Evolutionary conservation across 2,113 vertebrate genomes (phyloP).

Genomic region (Dasyornis broadbenti): DNA sequence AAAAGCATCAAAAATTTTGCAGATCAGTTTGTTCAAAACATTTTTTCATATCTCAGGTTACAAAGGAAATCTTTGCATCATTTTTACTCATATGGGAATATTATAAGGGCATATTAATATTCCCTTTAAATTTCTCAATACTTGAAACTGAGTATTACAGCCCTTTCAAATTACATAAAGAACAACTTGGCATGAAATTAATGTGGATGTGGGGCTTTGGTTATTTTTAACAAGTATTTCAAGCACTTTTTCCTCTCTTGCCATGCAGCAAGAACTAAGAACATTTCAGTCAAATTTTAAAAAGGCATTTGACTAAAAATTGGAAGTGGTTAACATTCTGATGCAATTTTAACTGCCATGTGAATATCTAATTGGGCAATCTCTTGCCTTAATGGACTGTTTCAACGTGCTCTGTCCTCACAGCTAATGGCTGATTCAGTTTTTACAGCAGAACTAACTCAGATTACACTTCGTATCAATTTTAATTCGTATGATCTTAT

Average conservation of each 20-base stretch:
- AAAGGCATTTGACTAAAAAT: neutral
- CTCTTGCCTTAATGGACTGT: conserved; percentile 26
- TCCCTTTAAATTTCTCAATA: neutral
- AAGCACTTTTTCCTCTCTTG: neutral
- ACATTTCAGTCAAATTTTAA: conserved; percentile 21
- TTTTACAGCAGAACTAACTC: neutral
- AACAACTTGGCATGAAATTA: conserved; percentile 1
- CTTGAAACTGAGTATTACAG: neutral
- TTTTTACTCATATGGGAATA: neutral
- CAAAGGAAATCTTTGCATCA: neutral
- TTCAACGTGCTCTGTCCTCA: neutral
- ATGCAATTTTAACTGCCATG: conserved; percentile 16
- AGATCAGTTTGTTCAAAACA: neutral
- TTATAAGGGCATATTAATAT: neutral
- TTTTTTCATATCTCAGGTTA: neutral
- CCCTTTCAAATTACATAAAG: neutral
- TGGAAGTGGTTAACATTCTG: conserved; percentile 5
- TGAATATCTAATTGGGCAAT: conserved; percentile 20
- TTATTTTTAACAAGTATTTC: conserved; percentile 13
- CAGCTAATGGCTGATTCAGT: neutral
- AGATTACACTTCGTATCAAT: neutral
- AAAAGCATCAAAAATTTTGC: neutral
- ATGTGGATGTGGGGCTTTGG: neutral
- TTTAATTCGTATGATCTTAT: neutral
- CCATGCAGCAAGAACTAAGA: neutral